These are phyloP conservation scores for Chloroceryle aenea DNA, from an alignment of 2,113 vertebrate genomes.

Conservation along the genomic window DNA sequence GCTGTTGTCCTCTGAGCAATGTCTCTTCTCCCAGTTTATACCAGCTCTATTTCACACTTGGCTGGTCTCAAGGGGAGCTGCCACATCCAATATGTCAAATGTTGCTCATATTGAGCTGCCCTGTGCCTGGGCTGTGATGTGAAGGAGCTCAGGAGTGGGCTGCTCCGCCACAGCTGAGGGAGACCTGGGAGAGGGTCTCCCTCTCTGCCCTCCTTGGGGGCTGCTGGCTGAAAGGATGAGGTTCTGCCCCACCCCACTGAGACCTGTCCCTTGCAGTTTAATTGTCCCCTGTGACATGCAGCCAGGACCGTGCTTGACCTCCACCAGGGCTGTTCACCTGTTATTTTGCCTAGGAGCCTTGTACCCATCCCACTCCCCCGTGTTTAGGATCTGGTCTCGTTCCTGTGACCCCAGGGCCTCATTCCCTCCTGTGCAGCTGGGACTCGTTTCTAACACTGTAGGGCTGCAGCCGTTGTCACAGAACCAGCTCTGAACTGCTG, in stretches of 20 bases:
- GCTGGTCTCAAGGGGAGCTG: background rate
- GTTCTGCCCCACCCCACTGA: background rate
- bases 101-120: background rate
- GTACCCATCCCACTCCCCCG: background rate
- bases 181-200: background rate
- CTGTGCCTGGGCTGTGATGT: background rate
- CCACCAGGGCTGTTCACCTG: rapidly evolving
- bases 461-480: background rate
- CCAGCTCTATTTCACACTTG: background rate
- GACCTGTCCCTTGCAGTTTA: rapidly evolving
- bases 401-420: background rate
- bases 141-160: background rate
- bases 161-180: background rate
- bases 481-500: background rate
- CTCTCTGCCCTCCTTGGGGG: background rate
- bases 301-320: background rate
- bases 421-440: background rate
- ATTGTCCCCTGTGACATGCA: background rate
- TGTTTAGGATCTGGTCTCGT: background rate
- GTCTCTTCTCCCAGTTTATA: background rate
- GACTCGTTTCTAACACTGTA: rapidly evolving
- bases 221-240: background rate
- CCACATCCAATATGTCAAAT: background rate
- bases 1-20: background rate
- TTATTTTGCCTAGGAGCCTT: rapidly evolving